phyloP scores from a whole-genome alignment of 1,140 invertebrate genomes.

The Carposina sasakii region DNA sequence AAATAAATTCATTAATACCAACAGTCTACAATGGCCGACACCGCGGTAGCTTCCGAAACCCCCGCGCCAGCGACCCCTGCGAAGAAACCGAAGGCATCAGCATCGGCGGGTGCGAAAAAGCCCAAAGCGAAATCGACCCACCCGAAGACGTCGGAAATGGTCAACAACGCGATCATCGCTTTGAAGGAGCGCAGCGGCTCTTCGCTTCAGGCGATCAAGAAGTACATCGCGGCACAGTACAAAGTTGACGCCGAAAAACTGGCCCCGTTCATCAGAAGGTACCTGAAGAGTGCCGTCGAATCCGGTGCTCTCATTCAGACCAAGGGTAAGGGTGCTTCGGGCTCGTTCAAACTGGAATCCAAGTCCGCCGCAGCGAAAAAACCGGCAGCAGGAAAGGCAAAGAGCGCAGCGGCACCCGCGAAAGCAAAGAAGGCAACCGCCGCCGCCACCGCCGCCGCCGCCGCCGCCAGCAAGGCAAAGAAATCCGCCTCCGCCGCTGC shows the following conservation, averaged over 20 bases:
- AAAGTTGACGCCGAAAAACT: slow-evolving; percentile 74
- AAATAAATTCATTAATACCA: no score
- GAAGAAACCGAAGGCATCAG: slow-evolving; percentile 28
- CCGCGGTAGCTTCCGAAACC: slow-evolving; percentile 33
- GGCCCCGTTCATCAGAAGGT: slow-evolving; percentile 77
- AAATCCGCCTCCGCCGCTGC: no score
- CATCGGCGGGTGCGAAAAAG: slow-evolving; percentile 52
- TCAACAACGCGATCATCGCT: slow-evolving; percentile 74
- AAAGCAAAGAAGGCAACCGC: slow-evolving; percentile 22
- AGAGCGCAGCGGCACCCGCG: slow-evolving; percentile 12
- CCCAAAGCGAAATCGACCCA: slow-evolving; percentile 58
- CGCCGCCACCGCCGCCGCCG: slow-evolving; percentile 16
- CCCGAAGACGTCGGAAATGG: slow-evolving; percentile 73
- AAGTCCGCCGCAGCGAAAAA: slow-evolving; percentile 31
- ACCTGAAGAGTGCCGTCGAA: slow-evolving; percentile 73
- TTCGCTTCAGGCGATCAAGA: slow-evolving; percentile 77
- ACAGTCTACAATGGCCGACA: slow-evolving; percentile 37
- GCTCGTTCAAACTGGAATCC: slow-evolving; percentile 74
- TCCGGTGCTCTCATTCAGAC: slow-evolving; percentile 74
- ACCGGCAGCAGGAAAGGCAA: slow-evolving; percentile 13
- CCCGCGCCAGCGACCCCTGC: slow-evolving; percentile 35
- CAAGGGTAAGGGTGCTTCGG: slow-evolving; percentile 76
- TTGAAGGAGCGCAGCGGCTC: slow-evolving; percentile 76
- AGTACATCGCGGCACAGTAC: slow-evolving; percentile 75
- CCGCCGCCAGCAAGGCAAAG: no score